Evolutionary conservation across 2,797 vertebrate genomes (phyloP), one percentile per base, ranked within the genome.

Genomic region (Oryzias dopingdopingensis): DNA sequence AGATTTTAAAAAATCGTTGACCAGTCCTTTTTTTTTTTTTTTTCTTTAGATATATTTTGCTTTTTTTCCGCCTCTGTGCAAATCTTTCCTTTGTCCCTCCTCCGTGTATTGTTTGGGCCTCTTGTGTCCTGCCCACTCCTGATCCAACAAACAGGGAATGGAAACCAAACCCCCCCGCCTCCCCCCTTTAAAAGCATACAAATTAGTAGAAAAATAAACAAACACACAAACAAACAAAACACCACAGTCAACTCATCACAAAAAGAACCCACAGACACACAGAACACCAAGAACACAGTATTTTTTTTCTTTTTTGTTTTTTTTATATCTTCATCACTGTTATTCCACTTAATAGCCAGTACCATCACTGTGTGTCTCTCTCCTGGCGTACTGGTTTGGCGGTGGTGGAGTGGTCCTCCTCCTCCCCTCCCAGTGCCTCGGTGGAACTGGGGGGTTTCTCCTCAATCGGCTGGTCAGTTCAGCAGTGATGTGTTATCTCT

Each of bases 181-280:
- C 65, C 61, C 67, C 74, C 65, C 51, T 54, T 22, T 65, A 75
- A 89, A 90, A 91, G 78, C 82, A 85, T 85, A 81, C 74, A 81
- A 88, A 86, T 89, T 86, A 89, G 87, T 89, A 89, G 75, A 88
- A 91, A 90, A 91, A 37, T 75, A 61, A 90, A 89, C 79, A 55
- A 90, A 91, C 79, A 59, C 90, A 91, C 79, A 59, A 84, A 86
- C 81, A 67, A 91, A 90, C 82, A 63, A 71, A 91, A 90, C 89
- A 90, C 74, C 90, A 93, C 90, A 89, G 86, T 91, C 86, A 92
- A 92, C 84, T 91, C 70, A 88, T 89, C 90, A 93, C 92, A 72
- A 88, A 93, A 91, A 88, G 74, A 92, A 91, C 76, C 80, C 88
- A 92, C 90, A 86, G 85, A 93, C 89, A 89, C 87, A 91, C 88